phyloP scores from a whole-genome alignment of 2,888 invertebrate species.

The Drosophila villosipedis region DNA sequence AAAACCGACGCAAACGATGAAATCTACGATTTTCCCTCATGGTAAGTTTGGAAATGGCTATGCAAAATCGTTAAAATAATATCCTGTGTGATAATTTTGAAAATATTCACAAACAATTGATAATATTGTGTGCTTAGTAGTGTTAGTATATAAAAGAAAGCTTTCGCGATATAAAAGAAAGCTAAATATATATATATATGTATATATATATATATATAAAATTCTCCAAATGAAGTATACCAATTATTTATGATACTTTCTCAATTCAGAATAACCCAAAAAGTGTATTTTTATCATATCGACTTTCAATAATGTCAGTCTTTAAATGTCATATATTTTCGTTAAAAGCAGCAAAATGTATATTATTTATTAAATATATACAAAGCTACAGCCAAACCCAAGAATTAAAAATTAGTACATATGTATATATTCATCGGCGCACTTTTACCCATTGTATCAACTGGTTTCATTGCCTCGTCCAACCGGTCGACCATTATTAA shows the following conservation, averaged over 20 bases:
- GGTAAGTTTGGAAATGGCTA: constrained; percentile 72
- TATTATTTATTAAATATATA: neutral
- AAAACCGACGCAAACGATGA: constrained; percentile 31
- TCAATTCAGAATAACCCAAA: neutral
- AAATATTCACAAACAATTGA: neutral
- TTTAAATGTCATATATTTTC: neutral
- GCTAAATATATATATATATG: neutral
- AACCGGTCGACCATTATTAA: constrained; percentile 40
- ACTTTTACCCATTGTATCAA: constrained; percentile 23
- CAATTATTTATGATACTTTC: neutral
- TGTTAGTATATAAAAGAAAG: neutral
- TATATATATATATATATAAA: neutral
- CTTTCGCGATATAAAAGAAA: neutral
- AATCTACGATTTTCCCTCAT: constrained; percentile 57
- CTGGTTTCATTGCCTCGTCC: constrained; percentile 31
- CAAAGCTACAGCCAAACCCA: neutral
- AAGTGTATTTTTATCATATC: neutral
- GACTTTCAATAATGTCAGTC: neutral
- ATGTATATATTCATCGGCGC: constrained; percentile 1
- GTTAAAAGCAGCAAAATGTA: neutral
- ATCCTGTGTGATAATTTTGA: neutral
- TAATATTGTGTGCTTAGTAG: neutral
- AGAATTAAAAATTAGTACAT: constrained; percentile 1
- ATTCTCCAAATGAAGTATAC: neutral
- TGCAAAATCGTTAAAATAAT: neutral